Conservation (phyloP, 2,888 invertebrate genomes). For the Melanchra persicariae region DNA sequence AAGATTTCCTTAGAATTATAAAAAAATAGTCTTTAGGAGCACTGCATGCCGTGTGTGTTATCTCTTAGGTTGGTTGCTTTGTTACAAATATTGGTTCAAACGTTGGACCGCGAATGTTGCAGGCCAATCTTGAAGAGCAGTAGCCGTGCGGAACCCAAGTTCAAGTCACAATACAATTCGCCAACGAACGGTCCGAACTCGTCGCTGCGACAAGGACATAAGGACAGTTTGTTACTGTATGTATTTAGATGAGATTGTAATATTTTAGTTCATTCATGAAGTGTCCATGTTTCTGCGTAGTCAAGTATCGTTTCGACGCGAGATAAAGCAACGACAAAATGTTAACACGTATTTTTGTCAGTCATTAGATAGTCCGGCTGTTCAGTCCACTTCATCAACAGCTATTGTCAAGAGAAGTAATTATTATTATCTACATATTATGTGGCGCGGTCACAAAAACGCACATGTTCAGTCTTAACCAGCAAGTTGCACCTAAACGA, state of each 20-base stretch:
- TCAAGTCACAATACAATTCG: conserved; percentile 91
- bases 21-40: conserved; percentile 33
- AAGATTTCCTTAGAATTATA: conserved; percentile 39
- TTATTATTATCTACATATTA: too few species aligned
- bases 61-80: conserved; percentile 23
- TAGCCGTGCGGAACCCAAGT: conserved; percentile 87
- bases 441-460: background rate
- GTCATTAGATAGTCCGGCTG: background rate
- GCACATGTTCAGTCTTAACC: background rate
- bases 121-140: conserved; percentile 85
- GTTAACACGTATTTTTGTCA: background rate
- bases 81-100: conserved; percentile 35
- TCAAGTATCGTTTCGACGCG: background rate
- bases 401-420: background rate
- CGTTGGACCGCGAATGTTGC: conserved; percentile 65
- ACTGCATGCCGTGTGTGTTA: conserved; percentile 52
- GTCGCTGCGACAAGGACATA: conserved; percentile 94
- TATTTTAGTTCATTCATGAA: background rate
- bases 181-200: conserved; percentile 93
- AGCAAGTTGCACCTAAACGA: background rate
- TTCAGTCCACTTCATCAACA: background rate
- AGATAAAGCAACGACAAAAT: background rate
- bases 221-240: conserved; percentile 95
- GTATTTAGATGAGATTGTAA: conserved; percentile 74
- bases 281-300: too few species aligned